Conservation (phyloP, 2,888 invertebrate species). For the Itoplectis maculator region DNA sequence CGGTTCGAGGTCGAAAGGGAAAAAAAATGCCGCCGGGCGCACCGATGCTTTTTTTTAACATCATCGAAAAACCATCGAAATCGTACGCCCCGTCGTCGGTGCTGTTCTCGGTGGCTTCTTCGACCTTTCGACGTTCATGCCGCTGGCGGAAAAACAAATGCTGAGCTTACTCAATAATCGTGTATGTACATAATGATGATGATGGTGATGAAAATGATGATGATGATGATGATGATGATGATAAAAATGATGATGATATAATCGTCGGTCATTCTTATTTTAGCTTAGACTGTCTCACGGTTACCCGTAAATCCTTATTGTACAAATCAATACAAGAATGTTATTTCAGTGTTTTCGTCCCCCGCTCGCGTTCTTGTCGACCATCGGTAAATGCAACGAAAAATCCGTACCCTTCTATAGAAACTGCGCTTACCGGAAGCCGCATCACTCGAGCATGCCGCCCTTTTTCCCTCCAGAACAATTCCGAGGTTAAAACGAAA, state of each 20-base stretch:
- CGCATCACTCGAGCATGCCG: conserved; percentile 23
- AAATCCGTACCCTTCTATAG: conserved; percentile 38
- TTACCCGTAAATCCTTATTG: conserved; percentile 45
- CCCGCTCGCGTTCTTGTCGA: neutral
- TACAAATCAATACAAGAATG: conserved; percentile 37
- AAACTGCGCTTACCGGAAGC: conserved; percentile 25
- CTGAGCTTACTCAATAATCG: conserved; percentile 46
- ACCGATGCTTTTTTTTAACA: conserved; percentile 38
- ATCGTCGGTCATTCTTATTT: conserved; percentile 22
- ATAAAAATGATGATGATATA: neutral
- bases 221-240: conserved; percentile 38
- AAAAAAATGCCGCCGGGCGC: conserved; percentile 11
- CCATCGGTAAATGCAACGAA: conserved; percentile 6
- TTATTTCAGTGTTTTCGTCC: conserved; percentile 16
- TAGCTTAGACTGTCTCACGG: conserved; percentile 54
- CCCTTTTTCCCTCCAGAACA: conserved; percentile 21
- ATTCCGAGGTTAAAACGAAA: conserved; percentile 46
- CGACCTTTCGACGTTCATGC: neutral
- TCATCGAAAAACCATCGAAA: conserved; percentile 19
- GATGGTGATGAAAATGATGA: conserved; percentile 27
- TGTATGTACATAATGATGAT: conserved; percentile 59
- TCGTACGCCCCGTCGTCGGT: conserved; percentile 60
- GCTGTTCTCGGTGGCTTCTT: neutral
- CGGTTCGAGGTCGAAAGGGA: neutral
- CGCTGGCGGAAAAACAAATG: conserved; percentile 31